Conservation (phyloP, 2,888 invertebrate genomes). For the Drosophila recens region DNA sequence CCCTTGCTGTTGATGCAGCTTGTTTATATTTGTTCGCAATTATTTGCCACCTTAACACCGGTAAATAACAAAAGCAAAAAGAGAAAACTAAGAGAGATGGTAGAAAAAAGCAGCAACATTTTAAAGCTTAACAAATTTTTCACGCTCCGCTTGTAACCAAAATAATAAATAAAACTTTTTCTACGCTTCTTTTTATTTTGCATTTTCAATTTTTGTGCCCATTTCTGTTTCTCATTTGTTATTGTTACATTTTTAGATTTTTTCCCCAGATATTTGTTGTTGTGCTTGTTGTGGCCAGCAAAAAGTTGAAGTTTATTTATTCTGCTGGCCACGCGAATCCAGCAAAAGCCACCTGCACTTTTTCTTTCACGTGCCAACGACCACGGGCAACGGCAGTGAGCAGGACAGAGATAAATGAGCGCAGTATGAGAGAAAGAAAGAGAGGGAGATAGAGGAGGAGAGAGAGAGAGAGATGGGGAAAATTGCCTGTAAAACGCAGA, state of each 20-base stretch:
- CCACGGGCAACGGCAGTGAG: slow-evolving; percentile 40
- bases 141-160: slow-evolving; percentile 55
- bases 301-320: slow-evolving; percentile 78
- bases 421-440: background rate
- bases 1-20: slow-evolving; percentile 23
- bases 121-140: slow-evolving; percentile 73
- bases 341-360: slow-evolving; percentile 73
- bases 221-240: slow-evolving; percentile 69
- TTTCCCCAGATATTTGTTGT: slow-evolving; percentile 39
- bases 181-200: slow-evolving; percentile 22
- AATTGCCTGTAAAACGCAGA: slow-evolving; percentile 67
- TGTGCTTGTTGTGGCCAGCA: slow-evolving; percentile 54
- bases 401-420: slow-evolving; percentile 14
- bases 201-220: slow-evolving; percentile 46
- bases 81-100: background rate
- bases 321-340: slow-evolving; percentile 49
- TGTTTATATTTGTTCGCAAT: slow-evolving; percentile 55
- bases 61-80: slow-evolving; percentile 13
- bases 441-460: background rate
- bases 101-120: slow-evolving; percentile 31
- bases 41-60: slow-evolving; percentile 60
- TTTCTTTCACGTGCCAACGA: slow-evolving; percentile 71
- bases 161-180: slow-evolving; percentile 62
- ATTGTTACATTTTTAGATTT: slow-evolving; percentile 74
- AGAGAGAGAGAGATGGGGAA: slow-evolving; percentile 20